phyloP scores from a whole-genome alignment of 2,888 invertebrate genomes.

The Dynastes maya region DNA sequence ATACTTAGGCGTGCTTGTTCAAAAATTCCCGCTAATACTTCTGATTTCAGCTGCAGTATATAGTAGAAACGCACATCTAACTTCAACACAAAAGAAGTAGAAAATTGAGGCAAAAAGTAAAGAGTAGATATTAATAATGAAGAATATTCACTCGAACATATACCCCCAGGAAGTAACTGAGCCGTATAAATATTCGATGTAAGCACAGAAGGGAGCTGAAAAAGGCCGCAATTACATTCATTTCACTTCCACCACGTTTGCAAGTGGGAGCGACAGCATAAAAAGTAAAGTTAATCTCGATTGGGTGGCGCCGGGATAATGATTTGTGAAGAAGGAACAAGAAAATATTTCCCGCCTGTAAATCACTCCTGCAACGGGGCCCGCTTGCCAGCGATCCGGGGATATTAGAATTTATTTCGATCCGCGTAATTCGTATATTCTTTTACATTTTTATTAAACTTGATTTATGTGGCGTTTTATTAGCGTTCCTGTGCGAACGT shows the following conservation, averaged over 20 bases:
- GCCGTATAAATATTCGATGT: slow-evolving; percentile 6
- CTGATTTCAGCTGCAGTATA: too few relatives aligned
- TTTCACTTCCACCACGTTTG: slow-evolving; percentile 26
- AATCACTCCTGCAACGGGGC: slow-evolving; percentile 58
- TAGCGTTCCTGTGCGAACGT: slow-evolving; percentile 54
- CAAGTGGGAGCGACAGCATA: background rate
- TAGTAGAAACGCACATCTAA: too few relatives aligned
- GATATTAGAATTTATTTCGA: slow-evolving; percentile 65
- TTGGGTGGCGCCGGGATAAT: slow-evolving; percentile 51
- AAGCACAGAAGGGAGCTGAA: background rate
- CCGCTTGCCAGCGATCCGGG: slow-evolving; percentile 54
- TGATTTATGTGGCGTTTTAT: slow-evolving; percentile 63
- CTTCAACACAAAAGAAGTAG: background rate
- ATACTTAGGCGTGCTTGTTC: too few relatives aligned
- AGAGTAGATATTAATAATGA: background rate
- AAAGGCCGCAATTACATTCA: slow-evolving; percentile 25
- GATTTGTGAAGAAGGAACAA: slow-evolving; percentile 56
- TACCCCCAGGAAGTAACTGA: background rate
- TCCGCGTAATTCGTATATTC: slow-evolving; percentile 58
- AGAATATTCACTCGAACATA: background rate
- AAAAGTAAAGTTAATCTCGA: slow-evolving; percentile 47
- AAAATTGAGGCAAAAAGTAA: background rate
- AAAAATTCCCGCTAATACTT: too few relatives aligned
- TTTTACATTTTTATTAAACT: slow-evolving; percentile 59
- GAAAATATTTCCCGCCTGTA: slow-evolving; percentile 63